A percentile compares a stretch with the other conserved stretches of the same genome.
These are phyloP conservation scores for Tiphia femorata DNA, from an alignment of 2,888 invertebrate species.

Conservation along the genomic window DNA sequence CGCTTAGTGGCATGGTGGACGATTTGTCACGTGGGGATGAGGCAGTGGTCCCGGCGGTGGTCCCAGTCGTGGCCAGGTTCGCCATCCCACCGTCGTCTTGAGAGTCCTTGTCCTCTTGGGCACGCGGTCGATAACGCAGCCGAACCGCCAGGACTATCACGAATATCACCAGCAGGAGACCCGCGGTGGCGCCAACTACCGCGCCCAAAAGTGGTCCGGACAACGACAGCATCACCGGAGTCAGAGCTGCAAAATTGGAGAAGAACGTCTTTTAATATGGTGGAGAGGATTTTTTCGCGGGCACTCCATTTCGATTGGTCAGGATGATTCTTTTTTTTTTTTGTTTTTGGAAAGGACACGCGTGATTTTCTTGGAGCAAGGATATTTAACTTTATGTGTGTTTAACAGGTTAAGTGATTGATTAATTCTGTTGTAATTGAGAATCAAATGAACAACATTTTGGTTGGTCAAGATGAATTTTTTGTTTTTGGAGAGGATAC, in stretches of 20 bases:
- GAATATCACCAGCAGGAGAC: constrained; percentile 63
- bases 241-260: constrained; percentile 59
- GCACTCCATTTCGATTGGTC: no score
- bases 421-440: no score
- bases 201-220: constrained; percentile 64
- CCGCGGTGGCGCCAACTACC: constrained; percentile 63
- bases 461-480: no score
- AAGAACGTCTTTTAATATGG: no score
- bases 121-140: constrained; percentile 57
- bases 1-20: constrained; percentile 58
- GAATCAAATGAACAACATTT: no score
- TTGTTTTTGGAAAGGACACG: no score
- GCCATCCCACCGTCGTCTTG: constrained; percentile 64
- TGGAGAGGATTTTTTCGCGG: not conserved
- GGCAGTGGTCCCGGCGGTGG: constrained; percentile 37
- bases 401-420: no score
- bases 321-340: no score
- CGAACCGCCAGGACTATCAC: constrained; percentile 62
- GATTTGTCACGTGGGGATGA: constrained; percentile 59
- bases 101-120: constrained; percentile 62
- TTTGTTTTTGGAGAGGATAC: no score
- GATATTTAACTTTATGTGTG: no score
- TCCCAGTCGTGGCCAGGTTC: constrained; percentile 56
- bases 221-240: constrained; percentile 63
- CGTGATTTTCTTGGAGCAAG: no score